Base-by-base conservation (phyloP, 2,113 vertebrate genomes). In the Erpornis zantholeuca region DNA sequence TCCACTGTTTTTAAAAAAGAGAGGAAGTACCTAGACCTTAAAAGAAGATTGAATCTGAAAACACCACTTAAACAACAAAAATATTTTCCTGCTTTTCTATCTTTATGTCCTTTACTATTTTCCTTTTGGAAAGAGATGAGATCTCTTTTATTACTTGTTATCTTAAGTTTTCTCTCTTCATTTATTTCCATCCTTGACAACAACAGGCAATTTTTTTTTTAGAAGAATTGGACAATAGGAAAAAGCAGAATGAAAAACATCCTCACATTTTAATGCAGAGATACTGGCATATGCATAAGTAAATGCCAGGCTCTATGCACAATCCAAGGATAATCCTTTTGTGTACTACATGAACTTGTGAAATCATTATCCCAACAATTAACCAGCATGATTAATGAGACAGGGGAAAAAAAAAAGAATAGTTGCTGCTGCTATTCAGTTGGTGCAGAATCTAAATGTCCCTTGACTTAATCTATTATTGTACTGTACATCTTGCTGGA, bases 341-440 rank as follows among this genome's bases (percentile, higher is more conserved):
- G 90, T 97, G 85, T 92, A 71, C 64, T 75, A 81, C 76, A 54
- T 53, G 72, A 91, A 94, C 84, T 90, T 95, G 76, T 71, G 90
- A 93, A 97, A 93, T 93, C 92, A 90, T 95, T 96, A 95, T 86
- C 85, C 72, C 88, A 81, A 70, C 85, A 95, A 96, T 96, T 95
- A 96, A 83, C 76, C 28, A 93, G 79, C 71, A 71, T 75, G 85
- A 96, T 90, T 93, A 96, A 96, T 93, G 92, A 93, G 90, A 29
- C 31, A 3, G 35, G 15, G 11, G 5, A 1, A 7, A 9, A 72
- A 9, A 72, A 57, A 83, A 82, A 85, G 47, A 71, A 66, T 81
- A 84, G 76, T 77, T 93, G 64, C 38, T 77, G 56, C 27, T 71
- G 49, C 29, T 90, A 49, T 83, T 93, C 52, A 75, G 23, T 90